A percentile compares a stretch with the other conserved stretches of the same genome.
phyloP scores from a whole-genome alignment of 2,113 vertebrate species.

The Cyanoliseus patagonus region DNA sequence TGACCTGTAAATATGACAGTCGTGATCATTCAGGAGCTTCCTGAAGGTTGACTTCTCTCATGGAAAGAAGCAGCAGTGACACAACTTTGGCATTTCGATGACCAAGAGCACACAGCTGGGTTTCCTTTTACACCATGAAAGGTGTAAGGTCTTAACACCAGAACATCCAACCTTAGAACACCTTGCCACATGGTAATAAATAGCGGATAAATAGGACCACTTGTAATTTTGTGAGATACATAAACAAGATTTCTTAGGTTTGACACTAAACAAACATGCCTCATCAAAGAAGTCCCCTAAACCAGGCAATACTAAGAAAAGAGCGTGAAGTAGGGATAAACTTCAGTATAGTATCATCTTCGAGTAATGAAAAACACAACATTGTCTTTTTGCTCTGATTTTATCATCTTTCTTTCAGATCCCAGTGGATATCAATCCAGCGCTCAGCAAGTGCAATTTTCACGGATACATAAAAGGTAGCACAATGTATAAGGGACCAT shows the following conservation, averaged over 20 bases:
- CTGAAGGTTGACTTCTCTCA: background rate
- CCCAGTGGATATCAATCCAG: background rate
- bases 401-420: background rate
- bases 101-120: background rate
- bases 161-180: background rate
- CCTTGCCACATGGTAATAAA: background rate
- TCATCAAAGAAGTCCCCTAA: background rate
- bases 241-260: background rate
- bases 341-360: background rate
- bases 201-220: background rate
- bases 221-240: background rate
- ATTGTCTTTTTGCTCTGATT: background rate
- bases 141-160: background rate
- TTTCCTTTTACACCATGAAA: background rate
- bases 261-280: background rate
- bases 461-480: background rate
- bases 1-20: background rate
- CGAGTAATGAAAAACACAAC: background rate
- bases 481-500: fast-evolving
- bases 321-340: background rate
- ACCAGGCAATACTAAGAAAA: background rate
- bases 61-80: background rate
- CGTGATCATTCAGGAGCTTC: background rate
- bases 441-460: background rate
- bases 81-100: background rate